Evolutionary conservation across 2,797 vertebrate species (phyloP), one percentile per base, ranked within the genome.

Genomic region (Orientallactaga sibirica): DNA sequence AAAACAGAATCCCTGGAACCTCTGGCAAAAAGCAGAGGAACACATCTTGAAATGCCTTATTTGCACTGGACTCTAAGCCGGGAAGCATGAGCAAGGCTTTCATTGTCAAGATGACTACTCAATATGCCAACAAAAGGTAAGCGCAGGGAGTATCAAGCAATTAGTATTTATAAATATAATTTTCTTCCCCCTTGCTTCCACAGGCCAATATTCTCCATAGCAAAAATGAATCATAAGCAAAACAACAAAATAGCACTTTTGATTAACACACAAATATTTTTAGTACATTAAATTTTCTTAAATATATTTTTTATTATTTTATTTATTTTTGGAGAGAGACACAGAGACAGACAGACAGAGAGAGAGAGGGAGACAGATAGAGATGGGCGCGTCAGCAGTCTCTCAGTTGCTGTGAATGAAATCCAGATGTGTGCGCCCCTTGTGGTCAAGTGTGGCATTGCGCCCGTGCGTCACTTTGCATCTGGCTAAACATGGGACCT

Each of bases 1-100:
- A 79, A 52, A 76, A 84, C 24, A 64, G 48, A 83, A 89, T 86
- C 75, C 91, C 81, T 66, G 43, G 76, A 89, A 79, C 48, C 12
- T 79, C 10, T 78, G 64, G 71, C 84, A 88, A 80, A 33, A 70
- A 81, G 33, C 73, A 48, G 68, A 87, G 20, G 12, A 73, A 70
- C 10, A 43, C 3, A 2, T 58, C 64, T 58, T 12, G 41, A 27
- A 58, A 91, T 52, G 55, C 25, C 67, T 67, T n/a, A 48, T 68
- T 86, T 52, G 73, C 43, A n/a, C 1, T 58, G 41, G 48, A 58
- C 66, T 85, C 58, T 14, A 43, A 88, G 61, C 11, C n/a, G 37
- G 5, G 16, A 94, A 74, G 43, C n/a, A 74, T 10, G 25, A 58
- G 68, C 8, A 7, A 93, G 22, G 68, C 48, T 77, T 86, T 80